A percentile compares a stretch with the other conserved stretches of the same genome.
Evolutionary conservation across 2,113 vertebrate species (phyloP).

Genomic region (Excalfactoria chinensis): DNA sequence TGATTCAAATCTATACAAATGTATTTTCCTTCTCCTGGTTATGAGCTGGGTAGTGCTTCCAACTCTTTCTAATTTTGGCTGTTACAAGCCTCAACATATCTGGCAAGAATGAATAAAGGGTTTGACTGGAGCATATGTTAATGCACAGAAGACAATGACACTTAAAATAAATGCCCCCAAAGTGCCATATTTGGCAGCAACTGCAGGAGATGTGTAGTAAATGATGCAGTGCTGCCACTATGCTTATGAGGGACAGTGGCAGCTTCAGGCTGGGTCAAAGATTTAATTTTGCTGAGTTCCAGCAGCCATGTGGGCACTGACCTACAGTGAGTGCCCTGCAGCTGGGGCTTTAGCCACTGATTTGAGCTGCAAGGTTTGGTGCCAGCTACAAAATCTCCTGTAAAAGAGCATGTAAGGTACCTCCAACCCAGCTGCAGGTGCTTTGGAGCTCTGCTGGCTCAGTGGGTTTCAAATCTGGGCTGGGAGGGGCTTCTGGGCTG

Average conservation of each 20-base stretch:
- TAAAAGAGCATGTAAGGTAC: not conserved
- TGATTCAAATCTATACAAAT: not conserved
- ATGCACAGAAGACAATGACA: constrained; percentile 12
- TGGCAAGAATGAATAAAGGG: constrained; percentile 15
- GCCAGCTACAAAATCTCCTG: not conserved
- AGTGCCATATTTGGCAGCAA: constrained; percentile 27
- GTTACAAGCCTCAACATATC: constrained; percentile 1
- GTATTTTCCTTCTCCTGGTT: not conserved
- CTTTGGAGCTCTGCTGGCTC: not conserved
- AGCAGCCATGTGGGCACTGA: not conserved
- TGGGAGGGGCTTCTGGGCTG: not conserved
- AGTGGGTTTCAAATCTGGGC: not conserved
- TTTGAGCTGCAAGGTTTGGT: not conserved
- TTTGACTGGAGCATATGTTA: constrained; percentile 43
- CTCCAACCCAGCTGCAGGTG: not conserved
- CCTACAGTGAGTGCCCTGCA: not conserved
- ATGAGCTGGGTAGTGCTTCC: constrained; percentile 20
- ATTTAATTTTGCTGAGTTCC: not conserved
- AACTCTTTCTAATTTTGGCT: constrained; percentile 29
- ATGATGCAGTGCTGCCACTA: not conserved
- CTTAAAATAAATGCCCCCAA: constrained; percentile 37
- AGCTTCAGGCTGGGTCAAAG: not conserved
- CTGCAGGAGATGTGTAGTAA: not conserved
- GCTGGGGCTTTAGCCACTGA: not conserved
- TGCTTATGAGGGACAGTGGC: not conserved